Evolutionary conservation across 1,140 invertebrate species (phyloP).

Genomic region (Holotrichia oblita): DNA sequence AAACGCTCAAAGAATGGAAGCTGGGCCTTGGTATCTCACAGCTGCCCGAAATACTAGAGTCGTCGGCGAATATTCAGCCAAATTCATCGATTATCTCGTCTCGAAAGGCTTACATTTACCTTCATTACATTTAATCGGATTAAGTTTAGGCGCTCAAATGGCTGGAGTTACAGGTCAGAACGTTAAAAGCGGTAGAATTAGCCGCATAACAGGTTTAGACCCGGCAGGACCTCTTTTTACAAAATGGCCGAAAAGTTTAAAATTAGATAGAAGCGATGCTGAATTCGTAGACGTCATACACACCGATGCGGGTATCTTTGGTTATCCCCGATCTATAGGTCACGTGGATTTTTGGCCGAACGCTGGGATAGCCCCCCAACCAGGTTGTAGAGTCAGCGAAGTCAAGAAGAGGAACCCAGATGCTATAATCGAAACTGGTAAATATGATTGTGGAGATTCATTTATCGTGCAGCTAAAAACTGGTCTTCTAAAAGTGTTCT

Average conservation of each 20-base stretch:
- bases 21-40: conserved; percentile 67
- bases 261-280: conserved; percentile 38
- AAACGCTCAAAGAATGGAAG: conserved; percentile 63
- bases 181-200: conserved; percentile 24
- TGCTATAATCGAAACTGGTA: conserved; percentile 55
- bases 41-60: conserved; percentile 65
- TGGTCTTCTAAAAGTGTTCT: conserved; percentile 67
- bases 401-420: conserved; percentile 56
- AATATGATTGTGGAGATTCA: neutral
- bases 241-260: conserved; percentile 35
- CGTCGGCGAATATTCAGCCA: conserved; percentile 64
- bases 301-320: conserved; percentile 74
- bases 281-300: conserved; percentile 73
- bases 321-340: conserved; percentile 68
- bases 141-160: conserved; percentile 66
- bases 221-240: conserved; percentile 37
- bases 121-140: conserved; percentile 69
- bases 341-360: conserved; percentile 81
- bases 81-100: conserved; percentile 67
- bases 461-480: neutral
- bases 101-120: conserved; percentile 59
- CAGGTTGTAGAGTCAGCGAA: conserved; percentile 62
- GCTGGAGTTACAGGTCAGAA: conserved; percentile 73
- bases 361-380: conserved; percentile 47
- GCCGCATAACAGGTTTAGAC: conserved; percentile 36